Evolutionary conservation across 2,797 vertebrate genomes (phyloP).

Genomic region (Chromobotia macracanthus): DNA sequence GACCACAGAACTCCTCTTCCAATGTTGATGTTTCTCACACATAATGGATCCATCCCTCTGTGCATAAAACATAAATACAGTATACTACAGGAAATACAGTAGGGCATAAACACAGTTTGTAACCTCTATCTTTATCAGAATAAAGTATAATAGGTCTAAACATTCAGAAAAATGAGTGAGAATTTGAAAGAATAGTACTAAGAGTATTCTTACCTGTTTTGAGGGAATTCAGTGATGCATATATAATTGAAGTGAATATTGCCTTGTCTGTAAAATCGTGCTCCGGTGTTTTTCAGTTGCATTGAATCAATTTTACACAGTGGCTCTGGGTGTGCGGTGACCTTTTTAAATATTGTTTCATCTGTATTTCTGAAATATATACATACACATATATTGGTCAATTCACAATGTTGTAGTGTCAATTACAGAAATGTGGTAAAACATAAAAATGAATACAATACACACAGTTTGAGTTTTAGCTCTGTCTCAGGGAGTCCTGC

Average conservation of each 20-base stretch:
- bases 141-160: not conserved
- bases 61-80: not conserved
- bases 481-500: conserved; percentile 53
- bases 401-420: too few relatives aligned
- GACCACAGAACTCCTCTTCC: conserved; percentile 71
- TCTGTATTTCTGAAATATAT: conserved; percentile 62
- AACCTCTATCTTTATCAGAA: not conserved
- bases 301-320: conserved; percentile 74
- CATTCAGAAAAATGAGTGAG: not conserved
- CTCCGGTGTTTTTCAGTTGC: conserved; percentile 74
- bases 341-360: conserved; percentile 62
- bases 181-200: not conserved
- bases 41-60: conserved; percentile 69
- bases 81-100: not conserved
- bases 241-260: conserved; percentile 73
- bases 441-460: conserved; percentile 22
- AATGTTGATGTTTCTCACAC: conserved; percentile 73
- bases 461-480: conserved; percentile 72
- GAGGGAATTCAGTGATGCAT: conserved; percentile 73
- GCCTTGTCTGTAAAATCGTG: conserved; percentile 71
- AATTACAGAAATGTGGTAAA: too few relatives aligned
- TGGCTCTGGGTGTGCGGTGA: conserved; percentile 66
- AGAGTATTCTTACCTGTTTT: conserved; percentile 58
- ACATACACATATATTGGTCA: not conserved
- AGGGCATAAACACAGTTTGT: not conserved